A percentile compares a stretch with the other conserved stretches of the same genome.
Conservation (phyloP, 2,888 invertebrate species). For the Gryllus longicercus region DNA sequence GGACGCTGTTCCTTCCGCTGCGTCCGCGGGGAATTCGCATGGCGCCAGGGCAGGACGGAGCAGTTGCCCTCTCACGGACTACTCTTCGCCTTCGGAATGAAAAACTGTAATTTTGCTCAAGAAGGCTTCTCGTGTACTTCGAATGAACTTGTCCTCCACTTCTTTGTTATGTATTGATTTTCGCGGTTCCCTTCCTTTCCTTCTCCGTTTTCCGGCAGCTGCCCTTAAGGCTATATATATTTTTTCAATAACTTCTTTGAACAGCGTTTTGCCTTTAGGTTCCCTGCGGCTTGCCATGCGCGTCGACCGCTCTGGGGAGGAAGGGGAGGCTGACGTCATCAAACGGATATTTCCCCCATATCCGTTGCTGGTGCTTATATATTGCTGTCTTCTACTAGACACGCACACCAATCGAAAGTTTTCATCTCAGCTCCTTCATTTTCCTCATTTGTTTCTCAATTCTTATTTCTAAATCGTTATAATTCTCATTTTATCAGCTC, state of each 20-base stretch:
- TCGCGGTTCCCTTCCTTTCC: background rate
- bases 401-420: too few species aligned
- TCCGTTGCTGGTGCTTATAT: too few species aligned
- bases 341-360: too few species aligned
- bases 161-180: slow-evolving; percentile 17
- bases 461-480: too few species aligned
- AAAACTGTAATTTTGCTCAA: slow-evolving; percentile 22
- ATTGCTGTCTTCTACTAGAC: too few species aligned
- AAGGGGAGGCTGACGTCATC: background rate
- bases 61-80: background rate
- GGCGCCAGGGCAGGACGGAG: background rate
- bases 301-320: background rate
- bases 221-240: slow-evolving; percentile 17
- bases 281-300: background rate
- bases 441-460: too few species aligned
- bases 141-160: slow-evolving; percentile 18
- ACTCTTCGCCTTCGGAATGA: background rate
- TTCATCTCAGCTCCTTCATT: too few species aligned
- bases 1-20: background rate
- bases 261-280: slow-evolving; percentile 6
- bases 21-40: background rate
- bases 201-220: slow-evolving; percentile 17
- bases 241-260: slow-evolving; percentile 8
- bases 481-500: too few species aligned
- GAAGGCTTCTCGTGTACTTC: slow-evolving; percentile 3